A percentile compares a stretch with the other conserved stretches of the same genome.
Evolutionary conservation across 2,888 invertebrate species (phyloP).

Genomic region (Cataglyphis altisquamis): DNA sequence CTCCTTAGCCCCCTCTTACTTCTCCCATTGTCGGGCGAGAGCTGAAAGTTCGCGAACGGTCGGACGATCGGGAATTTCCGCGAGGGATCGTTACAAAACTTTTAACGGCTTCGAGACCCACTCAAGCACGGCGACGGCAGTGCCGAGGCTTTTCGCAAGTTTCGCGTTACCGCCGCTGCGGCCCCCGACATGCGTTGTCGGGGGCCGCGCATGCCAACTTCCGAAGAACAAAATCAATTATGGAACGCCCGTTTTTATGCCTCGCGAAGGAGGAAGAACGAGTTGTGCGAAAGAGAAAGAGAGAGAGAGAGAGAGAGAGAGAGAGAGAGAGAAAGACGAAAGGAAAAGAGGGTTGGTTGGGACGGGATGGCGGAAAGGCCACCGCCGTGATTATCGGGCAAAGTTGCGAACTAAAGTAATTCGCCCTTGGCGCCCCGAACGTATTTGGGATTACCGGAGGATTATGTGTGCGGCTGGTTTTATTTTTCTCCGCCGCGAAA

Average conservation of each 20-base stretch:
- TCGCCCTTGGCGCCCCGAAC: conserved; percentile 68
- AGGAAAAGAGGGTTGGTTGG: conserved; percentile 28
- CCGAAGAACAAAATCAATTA: conserved; percentile 83
- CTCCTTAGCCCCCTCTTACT: conserved; percentile 41
- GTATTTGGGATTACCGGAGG: conserved; percentile 73
- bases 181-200: conserved; percentile 65
- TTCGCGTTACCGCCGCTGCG: conserved; percentile 73
- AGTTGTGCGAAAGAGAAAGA: background rate
- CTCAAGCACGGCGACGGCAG: conserved; percentile 67
- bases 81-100: conserved; percentile 82
- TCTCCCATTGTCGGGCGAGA: conserved; percentile 56
- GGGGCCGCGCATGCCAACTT: conserved; percentile 81
- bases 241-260: conserved; percentile 80
- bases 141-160: conserved; percentile 75
- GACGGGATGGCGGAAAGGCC: conserved; percentile 25
- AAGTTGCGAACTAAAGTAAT: conserved; percentile 78
- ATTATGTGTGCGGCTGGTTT: conserved; percentile 67
- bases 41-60: conserved; percentile 50
- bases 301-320: conserved; percentile 15
- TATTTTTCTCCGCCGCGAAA: conserved; percentile 61
- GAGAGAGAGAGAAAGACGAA: conserved; percentile 42
- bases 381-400: conserved; percentile 76
- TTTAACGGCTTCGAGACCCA: conserved; percentile 82
- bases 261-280: conserved; percentile 57
- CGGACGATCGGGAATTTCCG: conserved; percentile 80